phyloP scores from a whole-genome alignment of 2,113 vertebrate genomes.

The Oncorhynchus keta region DNA sequence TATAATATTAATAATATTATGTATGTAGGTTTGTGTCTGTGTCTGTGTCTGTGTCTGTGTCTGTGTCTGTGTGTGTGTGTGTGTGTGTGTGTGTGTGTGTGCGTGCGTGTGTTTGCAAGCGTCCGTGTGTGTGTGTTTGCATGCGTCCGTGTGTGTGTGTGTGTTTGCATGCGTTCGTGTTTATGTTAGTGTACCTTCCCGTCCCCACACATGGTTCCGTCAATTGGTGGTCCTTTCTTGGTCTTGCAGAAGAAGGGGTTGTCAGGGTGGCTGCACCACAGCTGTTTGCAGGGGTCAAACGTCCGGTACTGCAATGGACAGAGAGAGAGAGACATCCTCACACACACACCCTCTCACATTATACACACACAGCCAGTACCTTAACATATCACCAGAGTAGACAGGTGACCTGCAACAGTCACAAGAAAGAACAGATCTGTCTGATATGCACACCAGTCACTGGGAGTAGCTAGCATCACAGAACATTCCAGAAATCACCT shows the following conservation, averaged over 20 bases:
- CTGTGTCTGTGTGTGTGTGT: accelerated
- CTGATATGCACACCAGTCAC: background rate
- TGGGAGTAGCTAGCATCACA: background rate
- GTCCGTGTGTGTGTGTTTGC: background rate
- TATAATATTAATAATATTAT: too few species aligned
- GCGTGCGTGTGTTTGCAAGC: too few species aligned
- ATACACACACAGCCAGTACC: background rate
- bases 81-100: background rate
- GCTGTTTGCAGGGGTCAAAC: slow-evolving; percentile 95
- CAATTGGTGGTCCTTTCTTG: slow-evolving; percentile 96
- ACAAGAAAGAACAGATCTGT: slow-evolving; percentile 64
- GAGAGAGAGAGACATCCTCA: slow-evolving; percentile 60
- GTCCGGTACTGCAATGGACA: slow-evolving; percentile 85
- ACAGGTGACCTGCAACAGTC: slow-evolving; percentile 48
- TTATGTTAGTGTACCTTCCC: slow-evolving; percentile 81
- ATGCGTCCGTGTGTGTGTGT: too few species aligned
- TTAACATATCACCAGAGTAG: background rate
- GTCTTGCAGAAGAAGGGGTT: slow-evolving; percentile 99
- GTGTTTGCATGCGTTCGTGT: background rate
- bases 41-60: background rate
- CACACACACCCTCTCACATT: slow-evolving; percentile 15
- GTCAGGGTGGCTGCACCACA: slow-evolving; percentile 97
- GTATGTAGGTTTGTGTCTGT: too few species aligned
- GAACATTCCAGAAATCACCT: background rate
- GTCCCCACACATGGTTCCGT: slow-evolving; percentile 92